Evolutionary conservation across 2,113 vertebrate species (phyloP).

Genomic region (Bombycilla garrulus): DNA sequence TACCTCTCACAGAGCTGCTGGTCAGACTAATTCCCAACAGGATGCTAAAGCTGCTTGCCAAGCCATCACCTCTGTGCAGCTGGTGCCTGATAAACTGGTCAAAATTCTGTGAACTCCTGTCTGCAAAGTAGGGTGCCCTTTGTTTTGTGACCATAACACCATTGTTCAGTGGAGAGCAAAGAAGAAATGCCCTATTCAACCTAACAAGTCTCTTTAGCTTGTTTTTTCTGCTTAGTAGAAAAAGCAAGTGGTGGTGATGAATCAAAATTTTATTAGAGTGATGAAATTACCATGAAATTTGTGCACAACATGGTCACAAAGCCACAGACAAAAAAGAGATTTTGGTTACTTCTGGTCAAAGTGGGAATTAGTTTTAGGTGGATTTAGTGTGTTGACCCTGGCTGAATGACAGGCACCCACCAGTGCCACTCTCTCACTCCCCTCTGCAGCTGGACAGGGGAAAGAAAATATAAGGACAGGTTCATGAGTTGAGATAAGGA

Average conservation of each 20-base stretch:
- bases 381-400: neutral
- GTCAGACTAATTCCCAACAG: neutral
- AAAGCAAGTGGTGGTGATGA: neutral
- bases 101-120: neutral
- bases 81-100: neutral
- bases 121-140: neutral
- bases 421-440: neutral
- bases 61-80: neutral
- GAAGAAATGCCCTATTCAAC: neutral
- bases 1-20: neutral
- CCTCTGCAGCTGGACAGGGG: neutral
- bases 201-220: neutral
- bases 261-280: neutral
- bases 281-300: neutral
- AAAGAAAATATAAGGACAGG: neutral
- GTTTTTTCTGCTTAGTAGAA: neutral
- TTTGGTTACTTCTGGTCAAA: neutral
- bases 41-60: neutral
- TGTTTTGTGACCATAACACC: neutral
- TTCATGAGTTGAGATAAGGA: neutral
- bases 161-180: neutral
- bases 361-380: neutral
- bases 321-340: neutral
- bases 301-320: neutral
- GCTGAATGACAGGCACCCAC: neutral